Evolutionary conservation across 2,888 invertebrate species (phyloP).

Genomic region (Ypsolopha sequella): DNA sequence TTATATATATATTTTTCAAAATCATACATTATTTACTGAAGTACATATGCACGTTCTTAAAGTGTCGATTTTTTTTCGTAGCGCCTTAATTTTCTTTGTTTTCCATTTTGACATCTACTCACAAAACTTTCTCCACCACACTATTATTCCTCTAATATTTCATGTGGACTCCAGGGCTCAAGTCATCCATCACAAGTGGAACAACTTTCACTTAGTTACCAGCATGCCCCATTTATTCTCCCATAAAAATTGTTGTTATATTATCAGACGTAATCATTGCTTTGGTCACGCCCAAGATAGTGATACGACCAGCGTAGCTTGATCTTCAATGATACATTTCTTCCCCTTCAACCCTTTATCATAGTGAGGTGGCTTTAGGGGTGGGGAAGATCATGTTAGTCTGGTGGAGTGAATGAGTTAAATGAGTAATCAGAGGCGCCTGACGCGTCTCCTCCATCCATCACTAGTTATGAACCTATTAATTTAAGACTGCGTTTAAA

Average conservation of each 20-base stretch:
- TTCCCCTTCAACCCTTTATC: not conserved
- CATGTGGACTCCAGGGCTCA: too few relatives aligned
- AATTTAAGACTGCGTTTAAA: not conserved
- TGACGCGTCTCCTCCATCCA: not conserved
- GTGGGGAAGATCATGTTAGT: not conserved
- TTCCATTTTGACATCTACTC: too few relatives aligned
- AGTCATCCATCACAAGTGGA: too few relatives aligned
- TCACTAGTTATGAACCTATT: not conserved
- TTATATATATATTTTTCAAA: too few relatives aligned
- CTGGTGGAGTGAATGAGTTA: not conserved
- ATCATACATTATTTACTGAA: too few relatives aligned
- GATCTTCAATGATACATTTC: not conserved
- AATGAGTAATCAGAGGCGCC: not conserved
- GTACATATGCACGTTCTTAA: too few relatives aligned
- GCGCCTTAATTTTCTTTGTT: too few relatives aligned
- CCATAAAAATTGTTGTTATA: not conserved
- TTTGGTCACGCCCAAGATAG: not conserved
- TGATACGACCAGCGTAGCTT: not conserved
- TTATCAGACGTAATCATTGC: not conserved
- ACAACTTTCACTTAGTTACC: too few relatives aligned
- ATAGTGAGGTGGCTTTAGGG: not conserved
- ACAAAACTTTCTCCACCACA: too few relatives aligned
- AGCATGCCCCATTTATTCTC: not conserved
- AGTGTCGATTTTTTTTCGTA: too few relatives aligned
- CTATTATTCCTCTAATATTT: too few relatives aligned